Evolutionary conservation across 2,113 vertebrate species (phyloP).

Genomic region (Poicephalus gulielmi): DNA sequence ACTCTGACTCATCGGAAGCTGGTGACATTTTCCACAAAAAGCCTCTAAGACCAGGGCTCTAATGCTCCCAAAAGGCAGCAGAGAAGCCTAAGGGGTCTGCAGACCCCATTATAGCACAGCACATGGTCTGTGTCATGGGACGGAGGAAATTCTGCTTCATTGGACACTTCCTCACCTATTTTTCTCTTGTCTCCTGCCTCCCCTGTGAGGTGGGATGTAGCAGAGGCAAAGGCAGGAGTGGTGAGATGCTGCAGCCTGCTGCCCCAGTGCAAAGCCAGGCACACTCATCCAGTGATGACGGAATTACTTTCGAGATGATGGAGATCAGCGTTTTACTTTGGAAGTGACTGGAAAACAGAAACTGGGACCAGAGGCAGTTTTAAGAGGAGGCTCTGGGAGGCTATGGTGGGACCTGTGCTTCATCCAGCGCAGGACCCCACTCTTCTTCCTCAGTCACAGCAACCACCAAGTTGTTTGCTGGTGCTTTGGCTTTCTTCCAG

Average conservation of each 20-base stretch:
- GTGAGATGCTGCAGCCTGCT: neutral
- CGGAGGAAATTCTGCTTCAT: neutral
- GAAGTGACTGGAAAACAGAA: neutral
- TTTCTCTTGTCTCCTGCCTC: neutral
- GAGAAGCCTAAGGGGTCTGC: conserved; percentile 18
- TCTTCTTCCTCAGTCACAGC: neutral
- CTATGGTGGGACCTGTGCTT: neutral
- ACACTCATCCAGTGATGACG: neutral
- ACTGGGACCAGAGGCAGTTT: neutral
- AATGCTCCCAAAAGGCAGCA: conserved; percentile 4
- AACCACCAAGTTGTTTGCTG: neutral
- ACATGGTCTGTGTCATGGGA: neutral
- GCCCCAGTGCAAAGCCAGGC: neutral
- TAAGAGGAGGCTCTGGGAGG: neutral
- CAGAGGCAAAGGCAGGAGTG: neutral
- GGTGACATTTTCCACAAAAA: conserved; percentile 57
- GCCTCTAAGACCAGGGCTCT: neutral
- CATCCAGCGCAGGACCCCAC: neutral
- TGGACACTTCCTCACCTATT: neutral
- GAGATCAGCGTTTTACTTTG: neutral
- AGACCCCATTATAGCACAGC: neutral
- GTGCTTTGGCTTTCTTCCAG: neutral
- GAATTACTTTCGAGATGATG: neutral
- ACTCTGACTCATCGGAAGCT: conserved; percentile 24
- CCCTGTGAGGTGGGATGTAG: neutral